phyloP scores from a whole-genome alignment of 2,113 vertebrate species.

The Caretta caretta region DNA sequence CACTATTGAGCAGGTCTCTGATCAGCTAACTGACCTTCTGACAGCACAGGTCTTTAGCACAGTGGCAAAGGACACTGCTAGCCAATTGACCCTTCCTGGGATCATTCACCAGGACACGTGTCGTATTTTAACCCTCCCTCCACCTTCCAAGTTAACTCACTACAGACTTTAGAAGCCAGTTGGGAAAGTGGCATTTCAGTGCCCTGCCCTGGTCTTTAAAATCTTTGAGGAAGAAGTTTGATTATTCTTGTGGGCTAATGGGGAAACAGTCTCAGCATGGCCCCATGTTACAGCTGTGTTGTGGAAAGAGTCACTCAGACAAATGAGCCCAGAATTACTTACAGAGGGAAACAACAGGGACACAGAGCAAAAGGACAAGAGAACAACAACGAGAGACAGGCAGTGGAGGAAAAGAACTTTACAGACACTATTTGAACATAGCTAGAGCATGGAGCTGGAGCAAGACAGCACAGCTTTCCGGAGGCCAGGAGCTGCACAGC shows the following conservation, averaged over 20 bases:
- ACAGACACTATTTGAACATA: neutral
- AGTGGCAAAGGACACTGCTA: neutral
- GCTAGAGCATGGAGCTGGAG: neutral
- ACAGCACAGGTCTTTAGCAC: neutral
- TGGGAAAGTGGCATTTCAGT: neutral
- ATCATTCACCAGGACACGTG: neutral
- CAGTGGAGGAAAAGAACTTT: neutral
- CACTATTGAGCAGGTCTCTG: neutral
- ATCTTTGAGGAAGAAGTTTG: neutral
- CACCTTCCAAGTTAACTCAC: neutral
- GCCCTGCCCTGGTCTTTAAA: neutral
- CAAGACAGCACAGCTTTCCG: neutral
- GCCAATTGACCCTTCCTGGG: neutral
- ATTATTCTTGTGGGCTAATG: neutral
- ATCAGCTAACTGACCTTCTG: neutral
- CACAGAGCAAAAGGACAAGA: neutral
- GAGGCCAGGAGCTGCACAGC: neutral
- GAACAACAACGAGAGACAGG: neutral
- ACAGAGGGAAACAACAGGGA: neutral
- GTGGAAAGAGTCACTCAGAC: neutral
- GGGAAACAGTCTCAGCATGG: neutral
- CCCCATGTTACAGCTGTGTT: neutral
- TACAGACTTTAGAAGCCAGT: neutral
- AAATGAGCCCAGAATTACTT: neutral
- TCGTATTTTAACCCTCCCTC: neutral